Base-by-base conservation (phyloP, 2,113 vertebrate genomes). In the Brachypodius melanocephalos region DNA sequence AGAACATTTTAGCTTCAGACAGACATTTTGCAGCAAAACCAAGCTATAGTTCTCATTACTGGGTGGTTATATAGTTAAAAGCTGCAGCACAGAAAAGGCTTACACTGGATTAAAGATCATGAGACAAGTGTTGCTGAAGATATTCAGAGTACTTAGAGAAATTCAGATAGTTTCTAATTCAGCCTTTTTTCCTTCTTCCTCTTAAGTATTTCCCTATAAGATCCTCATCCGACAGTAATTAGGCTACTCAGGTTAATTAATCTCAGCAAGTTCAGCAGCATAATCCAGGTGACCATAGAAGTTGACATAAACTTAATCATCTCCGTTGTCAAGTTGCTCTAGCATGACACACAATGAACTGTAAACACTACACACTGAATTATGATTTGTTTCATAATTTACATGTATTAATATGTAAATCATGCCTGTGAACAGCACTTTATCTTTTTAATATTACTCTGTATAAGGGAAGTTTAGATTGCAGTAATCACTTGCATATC, bases 341-440 rank as follows among this genome's bases (percentile, higher is more conserved):
- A 85, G 69, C 54, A 52, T 36, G 51, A 66, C 58, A 90, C 42
- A 80, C 31, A 78, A 77, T 59, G 61, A 90, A 82, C 57, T 61
- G 34, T 46, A 84, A 95, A 91, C 32, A 72, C 42, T 28, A 20
- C 14, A 54, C 25, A 38, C 43, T 57, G 32, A 52, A 19, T 72
- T 74, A 68, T 29, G 5, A 75, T 45, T 79, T 73, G 12, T 72
- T 87, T 93, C 16, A 78, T 54, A 54, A 87, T 88, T 92, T 91
- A 31, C 22, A 75, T 65, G 9, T 48, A 93, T 95, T 84, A 92
- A 65, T 88, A 93, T 92, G 89, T 52, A 95, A 95, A 91, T 87
- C 38, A 81, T 28, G 88, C 38, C 19, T 88, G 48, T 69, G 65
- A 96, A 62, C 24, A 90, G 36, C 24, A 80, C 75, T 93, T 80